phyloP scores from a whole-genome alignment of 2,888 invertebrate species.

The Arrhopalites spinosus region DNA sequence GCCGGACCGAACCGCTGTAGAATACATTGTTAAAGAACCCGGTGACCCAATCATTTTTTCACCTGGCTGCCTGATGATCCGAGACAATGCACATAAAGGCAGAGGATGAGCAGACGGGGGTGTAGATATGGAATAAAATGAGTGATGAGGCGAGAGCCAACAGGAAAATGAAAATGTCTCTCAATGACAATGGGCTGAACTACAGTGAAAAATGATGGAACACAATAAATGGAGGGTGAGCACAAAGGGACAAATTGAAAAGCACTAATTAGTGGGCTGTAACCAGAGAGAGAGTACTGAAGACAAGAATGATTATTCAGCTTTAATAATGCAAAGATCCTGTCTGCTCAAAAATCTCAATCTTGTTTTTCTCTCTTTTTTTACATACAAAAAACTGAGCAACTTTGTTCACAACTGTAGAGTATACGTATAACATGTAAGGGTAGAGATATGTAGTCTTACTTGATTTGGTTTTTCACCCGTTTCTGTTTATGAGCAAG shows the following conservation, averaged over 20 bases:
- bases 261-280: constrained; percentile 22
- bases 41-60: constrained; percentile 38
- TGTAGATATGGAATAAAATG: not conserved
- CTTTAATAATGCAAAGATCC: no score
- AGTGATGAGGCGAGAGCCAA: not conserved
- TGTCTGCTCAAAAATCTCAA: no score
- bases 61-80: not conserved
- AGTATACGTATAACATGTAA: no score
- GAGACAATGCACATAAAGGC: not conserved
- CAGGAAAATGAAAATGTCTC: constrained; percentile 17
- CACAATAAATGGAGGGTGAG: not conserved
- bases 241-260: constrained; percentile 12
- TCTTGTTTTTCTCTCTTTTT: no score
- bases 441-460: no score
- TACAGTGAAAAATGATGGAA: constrained; percentile 6
- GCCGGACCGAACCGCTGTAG: constrained; percentile 40
- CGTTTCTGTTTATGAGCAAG: no score
- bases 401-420: no score
- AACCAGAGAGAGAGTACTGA: not conserved
- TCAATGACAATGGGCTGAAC: not conserved
- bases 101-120: not conserved
- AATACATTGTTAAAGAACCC: constrained; percentile 47
- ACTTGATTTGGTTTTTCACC: no score
- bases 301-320: no score
- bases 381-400: no score